Conservation (phyloP, 2,888 invertebrate species). For the Platerodrilus igneus region DNA sequence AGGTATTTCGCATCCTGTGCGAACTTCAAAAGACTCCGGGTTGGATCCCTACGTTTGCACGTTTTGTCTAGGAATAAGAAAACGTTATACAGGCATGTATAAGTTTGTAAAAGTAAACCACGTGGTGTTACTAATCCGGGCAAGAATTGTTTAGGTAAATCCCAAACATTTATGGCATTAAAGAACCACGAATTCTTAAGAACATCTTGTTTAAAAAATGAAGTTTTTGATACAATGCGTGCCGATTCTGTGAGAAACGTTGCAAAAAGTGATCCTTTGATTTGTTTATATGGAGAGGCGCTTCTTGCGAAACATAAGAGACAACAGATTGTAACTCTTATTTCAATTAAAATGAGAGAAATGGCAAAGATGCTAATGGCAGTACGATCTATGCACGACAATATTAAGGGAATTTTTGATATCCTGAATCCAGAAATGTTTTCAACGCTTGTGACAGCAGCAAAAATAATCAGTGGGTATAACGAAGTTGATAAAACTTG, state of each 20-base stretch:
- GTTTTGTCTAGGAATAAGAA: slow-evolving; percentile 15
- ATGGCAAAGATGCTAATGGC: slow-evolving; percentile 12
- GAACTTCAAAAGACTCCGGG: slow-evolving; percentile 12
- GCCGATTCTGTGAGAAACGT: slow-evolving; percentile 10
- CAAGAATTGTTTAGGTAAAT: slow-evolving; percentile 7
- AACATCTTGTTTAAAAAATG: slow-evolving; percentile 12
- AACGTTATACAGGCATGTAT: too few species aligned
- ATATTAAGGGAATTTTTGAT: slow-evolving; percentile 11
- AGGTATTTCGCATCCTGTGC: slow-evolving; percentile 13
- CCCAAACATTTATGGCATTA: slow-evolving; percentile 13
- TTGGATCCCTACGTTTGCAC: slow-evolving; percentile 15
- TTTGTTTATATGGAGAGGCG: slow-evolving; percentile 16
- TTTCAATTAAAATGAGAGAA: slow-evolving; percentile 17
- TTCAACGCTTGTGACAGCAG: slow-evolving; percentile 9
- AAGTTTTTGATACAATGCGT: slow-evolving; percentile 15
- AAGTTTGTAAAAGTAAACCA: slow-evolving; percentile 12
- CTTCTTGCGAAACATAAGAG: slow-evolving; percentile 13
- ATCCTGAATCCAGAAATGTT: slow-evolving; percentile 15
- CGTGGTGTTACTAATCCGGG: slow-evolving; percentile 1
- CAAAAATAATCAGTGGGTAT: slow-evolving; percentile 15
- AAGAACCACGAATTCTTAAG: slow-evolving; percentile 12
- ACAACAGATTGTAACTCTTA: slow-evolving; percentile 9
- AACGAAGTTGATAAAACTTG: too few species aligned
- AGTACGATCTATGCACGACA: slow-evolving; percentile 1
- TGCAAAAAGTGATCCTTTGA: slow-evolving; percentile 16